Conservation (phyloP, 2,113 vertebrate species). For the Pteropus alecto region DNA sequence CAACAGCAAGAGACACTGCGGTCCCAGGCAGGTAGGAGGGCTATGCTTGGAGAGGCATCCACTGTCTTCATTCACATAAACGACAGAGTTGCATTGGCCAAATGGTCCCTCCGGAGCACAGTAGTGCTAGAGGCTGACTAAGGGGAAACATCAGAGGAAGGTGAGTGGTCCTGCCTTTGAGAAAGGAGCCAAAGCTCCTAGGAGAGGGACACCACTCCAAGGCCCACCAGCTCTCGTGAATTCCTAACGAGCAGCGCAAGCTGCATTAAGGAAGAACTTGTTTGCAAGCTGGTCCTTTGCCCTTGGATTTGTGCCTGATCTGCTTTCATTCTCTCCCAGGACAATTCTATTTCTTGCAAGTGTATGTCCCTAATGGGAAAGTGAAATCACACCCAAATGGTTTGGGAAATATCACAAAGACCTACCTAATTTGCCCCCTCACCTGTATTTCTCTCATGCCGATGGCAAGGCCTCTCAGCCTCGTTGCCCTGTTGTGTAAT, state of each 20-base stretch:
- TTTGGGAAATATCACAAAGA: not conserved
- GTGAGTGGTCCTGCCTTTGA: not conserved
- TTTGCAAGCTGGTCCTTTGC: not conserved
- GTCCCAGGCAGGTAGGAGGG: not conserved
- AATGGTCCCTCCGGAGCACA: not conserved
- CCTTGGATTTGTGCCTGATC: not conserved
- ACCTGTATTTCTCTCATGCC: not conserved
- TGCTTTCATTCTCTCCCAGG: not conserved
- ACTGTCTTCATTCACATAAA: fast-evolving
- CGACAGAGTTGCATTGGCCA: fast-evolving
- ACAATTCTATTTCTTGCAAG: not conserved
- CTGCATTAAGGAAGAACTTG: not conserved
- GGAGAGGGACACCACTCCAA: not conserved
- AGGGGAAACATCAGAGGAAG: not conserved
- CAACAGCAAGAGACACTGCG: not conserved
- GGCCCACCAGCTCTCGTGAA: fast-evolving
- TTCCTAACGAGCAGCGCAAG: not conserved
- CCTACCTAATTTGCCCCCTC: no score
- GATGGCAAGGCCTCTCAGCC: not conserved
- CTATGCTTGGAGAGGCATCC: no score
- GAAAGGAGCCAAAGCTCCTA: not conserved
- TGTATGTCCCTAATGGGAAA: not conserved
- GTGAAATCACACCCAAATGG: not conserved
- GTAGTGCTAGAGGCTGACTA: not conserved
- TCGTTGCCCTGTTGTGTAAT: not conserved